Evolutionary conservation across 2,888 invertebrate species (phyloP).

Genomic region (Schrankia costaestrigalis): DNA sequence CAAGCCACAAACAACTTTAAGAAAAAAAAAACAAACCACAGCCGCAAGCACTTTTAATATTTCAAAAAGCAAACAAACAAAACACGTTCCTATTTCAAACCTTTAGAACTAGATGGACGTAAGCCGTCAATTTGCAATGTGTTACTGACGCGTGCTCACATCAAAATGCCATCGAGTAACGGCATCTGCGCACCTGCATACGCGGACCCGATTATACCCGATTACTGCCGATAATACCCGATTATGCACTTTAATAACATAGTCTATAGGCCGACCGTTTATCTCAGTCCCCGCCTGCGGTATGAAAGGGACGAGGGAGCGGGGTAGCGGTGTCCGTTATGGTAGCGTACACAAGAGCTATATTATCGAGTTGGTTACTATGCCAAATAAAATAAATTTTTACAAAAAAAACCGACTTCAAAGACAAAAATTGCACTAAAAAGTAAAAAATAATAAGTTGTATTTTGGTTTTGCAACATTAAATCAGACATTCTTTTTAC

Average conservation of each 20-base stretch:
- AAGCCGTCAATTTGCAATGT: conserved; percentile 55
- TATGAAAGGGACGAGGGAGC: too few relatives aligned
- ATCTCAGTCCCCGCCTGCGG: too few relatives aligned
- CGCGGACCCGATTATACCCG: conserved; percentile 30
- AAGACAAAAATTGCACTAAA: too few relatives aligned
- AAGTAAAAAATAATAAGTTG: too few relatives aligned
- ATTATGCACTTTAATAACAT: conserved; percentile 33
- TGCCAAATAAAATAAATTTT: too few relatives aligned
- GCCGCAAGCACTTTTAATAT: neutral
- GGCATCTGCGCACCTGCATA: conserved; percentile 41
- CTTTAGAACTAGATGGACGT: conserved; percentile 21
- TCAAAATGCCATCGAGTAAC: conserved; percentile 41
- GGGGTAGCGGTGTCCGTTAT: too few relatives aligned
- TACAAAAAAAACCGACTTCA: too few relatives aligned
- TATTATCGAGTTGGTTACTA: too few relatives aligned
- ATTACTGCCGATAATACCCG: conserved; percentile 27
- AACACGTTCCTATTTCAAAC: conserved; percentile 21
- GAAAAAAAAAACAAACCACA: neutral
- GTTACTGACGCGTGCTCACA: conserved; percentile 31
- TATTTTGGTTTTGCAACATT: too few relatives aligned
- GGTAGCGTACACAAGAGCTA: too few relatives aligned
- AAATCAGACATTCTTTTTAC: too few relatives aligned
- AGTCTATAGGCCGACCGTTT: conserved; percentile 34
- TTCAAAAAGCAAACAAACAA: conserved; percentile 14
- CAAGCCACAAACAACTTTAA: too few relatives aligned